Evolutionary conservation across 2,888 invertebrate species (phyloP), one percentile per base, ranked within the genome.

Genomic region (Orchestes rusci): DNA sequence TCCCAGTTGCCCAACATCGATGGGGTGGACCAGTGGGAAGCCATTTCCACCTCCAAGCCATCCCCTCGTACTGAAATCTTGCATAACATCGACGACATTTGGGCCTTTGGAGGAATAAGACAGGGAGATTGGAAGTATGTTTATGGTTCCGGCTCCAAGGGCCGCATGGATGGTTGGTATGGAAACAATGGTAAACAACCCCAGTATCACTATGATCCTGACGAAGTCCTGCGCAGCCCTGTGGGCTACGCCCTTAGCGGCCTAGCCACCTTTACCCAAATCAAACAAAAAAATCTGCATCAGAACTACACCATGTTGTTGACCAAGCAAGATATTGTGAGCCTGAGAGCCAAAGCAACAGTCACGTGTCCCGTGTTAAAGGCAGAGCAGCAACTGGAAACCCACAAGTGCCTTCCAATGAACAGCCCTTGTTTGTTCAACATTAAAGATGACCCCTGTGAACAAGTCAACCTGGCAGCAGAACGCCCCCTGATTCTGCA

Each of bases 121-220:
- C 70, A 72, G 16, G 79, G 77, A 1, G 76, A 79, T 60, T 80
- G 75, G 64, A 80, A 80, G 63, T 74, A 80, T 45, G 59, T 79
- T 0, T 73, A 76, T 29, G 80, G 80, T 2, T 74, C 75, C 31
- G 66, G 73, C 1, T 52, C 55, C 3, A 44, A 56, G 7, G 64
- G 63, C 7, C 56, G 55, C 42, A 57, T 52, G 28, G 70, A 73
- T 51, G 55, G 53, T 1, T 73, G 73, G 73, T 65, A 68, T 46
- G 74, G 73, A 8, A 67, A 70, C 29, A 53, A 62, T 1, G 73
- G 71, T 2, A 65, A 62, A 34, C 61, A 63, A 4, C 39, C 55
- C 2, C 51, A 56, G 3, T 66, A 70, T 12, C 30, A 39, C 3
- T 75, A 74, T 55, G 66, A 70, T 27, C 61, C 65, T n/a, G 53